A percentile compares a stretch with the other conserved stretches of the same genome.
Evolutionary conservation across 2,113 vertebrate genomes (phyloP).

Genomic region (Panthera leo): DNA sequence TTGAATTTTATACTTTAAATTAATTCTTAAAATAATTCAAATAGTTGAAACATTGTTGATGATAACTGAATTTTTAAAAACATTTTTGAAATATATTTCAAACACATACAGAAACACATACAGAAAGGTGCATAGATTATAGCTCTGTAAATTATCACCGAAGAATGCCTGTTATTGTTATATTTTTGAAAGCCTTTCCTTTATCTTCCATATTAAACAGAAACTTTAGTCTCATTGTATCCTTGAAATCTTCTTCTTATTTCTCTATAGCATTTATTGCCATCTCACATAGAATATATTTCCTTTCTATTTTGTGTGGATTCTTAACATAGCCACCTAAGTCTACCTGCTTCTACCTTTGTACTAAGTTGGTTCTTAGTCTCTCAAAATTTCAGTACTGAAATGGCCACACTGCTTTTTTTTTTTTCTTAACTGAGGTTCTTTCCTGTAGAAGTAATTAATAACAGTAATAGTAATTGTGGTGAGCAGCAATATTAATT

Average conservation of each 20-base stretch:
- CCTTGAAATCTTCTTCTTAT: neutral
- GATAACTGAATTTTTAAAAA: neutral
- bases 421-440: neutral
- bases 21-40: neutral
- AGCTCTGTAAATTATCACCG: neutral
- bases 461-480: neutral
- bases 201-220: neutral
- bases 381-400: slow-evolving; percentile 6
- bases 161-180: neutral
- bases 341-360: neutral
- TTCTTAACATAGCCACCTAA: neutral
- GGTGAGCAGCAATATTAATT: neutral
- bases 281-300: neutral
- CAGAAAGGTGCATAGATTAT: neutral
- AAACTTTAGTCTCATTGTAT: neutral
- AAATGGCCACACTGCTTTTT: neutral
- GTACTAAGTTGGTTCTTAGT: neutral
- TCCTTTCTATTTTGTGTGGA: neutral
- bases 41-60: neutral
- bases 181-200: neutral
- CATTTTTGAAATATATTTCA: neutral
- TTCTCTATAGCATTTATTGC: neutral
- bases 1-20: too few relatives aligned
- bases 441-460: neutral
- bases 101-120: neutral